Evolutionary conservation across 2,797 vertebrate genomes (phyloP).

Genomic region (Heteromormyrus szaboi): DNA sequence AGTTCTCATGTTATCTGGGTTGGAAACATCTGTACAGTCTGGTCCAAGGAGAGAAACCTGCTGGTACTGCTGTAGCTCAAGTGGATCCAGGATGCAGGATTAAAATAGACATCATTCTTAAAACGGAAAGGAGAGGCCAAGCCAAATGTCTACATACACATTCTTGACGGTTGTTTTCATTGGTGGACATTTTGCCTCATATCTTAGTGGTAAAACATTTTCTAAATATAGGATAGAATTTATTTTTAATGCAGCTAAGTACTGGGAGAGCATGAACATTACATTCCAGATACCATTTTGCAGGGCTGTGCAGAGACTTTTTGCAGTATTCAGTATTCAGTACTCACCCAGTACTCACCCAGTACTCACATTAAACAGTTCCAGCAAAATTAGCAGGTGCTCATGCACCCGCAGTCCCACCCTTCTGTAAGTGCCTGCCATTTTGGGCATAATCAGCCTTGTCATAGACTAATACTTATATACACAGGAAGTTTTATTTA

Average conservation of each 20-base stretch:
- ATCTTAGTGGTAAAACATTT: background rate
- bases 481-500: background rate
- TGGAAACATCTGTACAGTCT: slow-evolving; percentile 10
- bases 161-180: background rate
- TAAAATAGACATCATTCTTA: slow-evolving; percentile 15
- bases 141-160: background rate
- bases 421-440: background rate
- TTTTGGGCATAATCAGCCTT: background rate
- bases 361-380: background rate
- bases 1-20: slow-evolving; percentile 28
- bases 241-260: background rate
- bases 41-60: background rate
- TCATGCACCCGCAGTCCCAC: background rate
- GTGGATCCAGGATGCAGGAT: slow-evolving; percentile 18
- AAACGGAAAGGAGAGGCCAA: slow-evolving; percentile 24
- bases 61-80: slow-evolving; percentile 20
- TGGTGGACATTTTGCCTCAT: background rate
- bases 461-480: background rate
- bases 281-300: background rate
- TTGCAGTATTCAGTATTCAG: background rate
- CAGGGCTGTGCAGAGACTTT: background rate
- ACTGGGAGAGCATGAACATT: background rate
- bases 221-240: background rate
- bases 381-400: background rate
- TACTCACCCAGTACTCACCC: background rate